Conservation (phyloP, 2,888 invertebrate species). For the Panorpa germanica region DNA sequence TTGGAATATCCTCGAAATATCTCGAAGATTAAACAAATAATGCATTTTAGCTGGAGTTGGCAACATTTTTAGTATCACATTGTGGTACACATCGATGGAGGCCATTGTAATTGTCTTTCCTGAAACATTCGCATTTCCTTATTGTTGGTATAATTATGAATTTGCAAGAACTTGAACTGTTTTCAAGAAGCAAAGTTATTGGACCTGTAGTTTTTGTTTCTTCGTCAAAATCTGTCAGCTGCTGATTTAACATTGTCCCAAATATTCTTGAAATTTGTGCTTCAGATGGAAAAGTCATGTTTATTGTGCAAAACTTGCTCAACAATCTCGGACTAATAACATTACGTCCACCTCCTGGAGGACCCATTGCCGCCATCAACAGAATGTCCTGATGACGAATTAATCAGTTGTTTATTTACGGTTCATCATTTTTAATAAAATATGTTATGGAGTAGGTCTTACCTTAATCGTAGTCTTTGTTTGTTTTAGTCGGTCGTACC, state of each 20-base stretch:
- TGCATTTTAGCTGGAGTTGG: slow-evolving; percentile 83
- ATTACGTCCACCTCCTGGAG: slow-evolving; percentile 73
- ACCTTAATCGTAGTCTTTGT: slow-evolving; percentile 56
- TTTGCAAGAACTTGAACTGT: slow-evolving; percentile 8
- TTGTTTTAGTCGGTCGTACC: slow-evolving; percentile 72
- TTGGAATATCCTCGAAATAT: slow-evolving; percentile 73
- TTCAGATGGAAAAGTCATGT: slow-evolving; percentile 69
- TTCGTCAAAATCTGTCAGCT: slow-evolving; percentile 55
- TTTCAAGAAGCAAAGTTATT: too few species aligned
- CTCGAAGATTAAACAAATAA: slow-evolving; percentile 74
- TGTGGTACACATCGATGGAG: slow-evolving; percentile 60
- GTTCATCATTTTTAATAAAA: neutral
- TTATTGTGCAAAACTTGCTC: slow-evolving; percentile 56
- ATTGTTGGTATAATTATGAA: slow-evolving; percentile 3
- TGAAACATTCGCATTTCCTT: too few species aligned
- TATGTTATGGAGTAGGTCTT: too few species aligned
- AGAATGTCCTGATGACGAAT: slow-evolving; percentile 49
- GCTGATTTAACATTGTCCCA: slow-evolving; percentile 67
- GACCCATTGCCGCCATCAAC: slow-evolving; percentile 65
- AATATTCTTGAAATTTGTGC: slow-evolving; percentile 63
- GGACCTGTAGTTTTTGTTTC: slow-evolving; percentile 66
- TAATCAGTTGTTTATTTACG: slow-evolving; percentile 1
- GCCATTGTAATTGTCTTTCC: slow-evolving; percentile 48
- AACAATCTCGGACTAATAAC: slow-evolving; percentile 57
- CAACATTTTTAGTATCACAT: slow-evolving; percentile 50